Percentiles rank a stretch among this genome's conserved stretches.
phyloP scores from a whole-genome alignment of 2,113 vertebrate species.

The Ceuthmochares aereus region DNA sequence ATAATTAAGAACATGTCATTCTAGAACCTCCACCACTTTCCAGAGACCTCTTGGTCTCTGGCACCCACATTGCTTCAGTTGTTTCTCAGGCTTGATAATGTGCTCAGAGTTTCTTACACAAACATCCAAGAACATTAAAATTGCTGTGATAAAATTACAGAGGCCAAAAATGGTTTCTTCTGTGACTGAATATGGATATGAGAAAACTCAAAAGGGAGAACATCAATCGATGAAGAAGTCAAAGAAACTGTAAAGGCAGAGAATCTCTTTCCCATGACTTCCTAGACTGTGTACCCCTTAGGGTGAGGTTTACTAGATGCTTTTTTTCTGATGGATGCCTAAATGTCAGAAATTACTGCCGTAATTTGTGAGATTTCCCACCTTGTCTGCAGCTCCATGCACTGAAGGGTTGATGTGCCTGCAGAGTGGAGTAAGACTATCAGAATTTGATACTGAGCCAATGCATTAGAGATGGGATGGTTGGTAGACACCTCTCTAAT shows the following conservation, averaged over 20 bases:
- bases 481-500: not conserved
- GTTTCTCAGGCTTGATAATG: constrained; percentile 5
- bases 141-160: not conserved
- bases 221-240: not conserved
- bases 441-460: not conserved
- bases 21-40: not conserved
- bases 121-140: not conserved
- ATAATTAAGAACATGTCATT: constrained; percentile 1
- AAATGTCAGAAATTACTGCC: not conserved
- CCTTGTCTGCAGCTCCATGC: not conserved
- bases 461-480: not conserved
- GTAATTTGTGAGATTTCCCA: not conserved
- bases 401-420: not conserved
- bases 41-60: not conserved
- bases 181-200: not conserved
- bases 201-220: not conserved
- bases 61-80: not conserved
- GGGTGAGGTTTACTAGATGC: not conserved
- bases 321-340: not conserved
- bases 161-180: not conserved
- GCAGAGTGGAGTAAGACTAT: not conserved
- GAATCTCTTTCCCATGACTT: not conserved
- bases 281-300: not conserved
- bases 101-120: not conserved
- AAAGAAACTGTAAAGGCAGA: not conserved